Conservation (phyloP, 2,797 vertebrate genomes). For the Kryptolebias ocellatus region DNA sequence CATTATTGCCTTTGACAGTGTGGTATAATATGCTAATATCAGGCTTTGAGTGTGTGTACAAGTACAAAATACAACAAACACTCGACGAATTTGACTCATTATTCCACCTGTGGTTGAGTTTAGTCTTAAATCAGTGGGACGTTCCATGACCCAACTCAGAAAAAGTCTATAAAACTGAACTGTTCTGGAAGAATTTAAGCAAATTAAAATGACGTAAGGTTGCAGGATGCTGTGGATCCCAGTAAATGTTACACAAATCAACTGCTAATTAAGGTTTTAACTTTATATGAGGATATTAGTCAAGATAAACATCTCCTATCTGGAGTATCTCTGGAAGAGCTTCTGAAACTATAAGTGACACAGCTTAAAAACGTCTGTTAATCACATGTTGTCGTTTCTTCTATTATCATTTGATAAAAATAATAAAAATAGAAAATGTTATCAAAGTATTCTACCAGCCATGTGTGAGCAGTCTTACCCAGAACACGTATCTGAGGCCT, state of each 20-base stretch:
- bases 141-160: neutral
- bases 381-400: too few species aligned
- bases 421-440: neutral
- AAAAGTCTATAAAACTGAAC: neutral
- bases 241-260: too few species aligned
- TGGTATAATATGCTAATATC: neutral
- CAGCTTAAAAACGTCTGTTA: too few species aligned
- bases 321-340: too few species aligned
- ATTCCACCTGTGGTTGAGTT: neutral
- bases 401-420: too few species aligned
- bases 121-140: neutral
- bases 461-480: slow-evolving; percentile 40
- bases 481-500: slow-evolving; percentile 74
- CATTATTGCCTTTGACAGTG: too few species aligned
- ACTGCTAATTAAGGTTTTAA: too few species aligned
- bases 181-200: neutral
- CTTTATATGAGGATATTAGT: too few species aligned
- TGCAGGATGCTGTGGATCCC: neutral
- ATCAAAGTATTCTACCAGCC: slow-evolving; percentile 1
- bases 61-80: neutral
- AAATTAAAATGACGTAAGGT: neutral
- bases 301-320: too few species aligned
- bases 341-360: too few species aligned
- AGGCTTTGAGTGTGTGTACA: neutral
- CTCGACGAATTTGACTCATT: neutral